Evolutionary conservation across 2,888 invertebrate genomes (phyloP).

Genomic region (Melipona beecheii): DNA sequence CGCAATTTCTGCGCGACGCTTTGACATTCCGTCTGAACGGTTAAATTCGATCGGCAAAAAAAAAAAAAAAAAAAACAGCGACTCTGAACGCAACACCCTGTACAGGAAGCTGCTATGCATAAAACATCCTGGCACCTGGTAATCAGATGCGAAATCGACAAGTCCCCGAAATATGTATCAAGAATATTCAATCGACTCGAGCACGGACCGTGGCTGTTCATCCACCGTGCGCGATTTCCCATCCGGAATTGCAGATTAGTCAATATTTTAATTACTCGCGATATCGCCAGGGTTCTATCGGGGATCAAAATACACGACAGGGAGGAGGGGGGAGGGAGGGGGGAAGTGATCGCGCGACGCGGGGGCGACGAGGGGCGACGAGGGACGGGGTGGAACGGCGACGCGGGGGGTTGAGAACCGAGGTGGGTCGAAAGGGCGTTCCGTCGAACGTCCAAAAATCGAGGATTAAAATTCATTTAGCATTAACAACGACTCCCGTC

Average conservation of each 20-base stretch:
- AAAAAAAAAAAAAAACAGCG: too few species aligned
- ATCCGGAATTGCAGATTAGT: constrained; percentile 36
- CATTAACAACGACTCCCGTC: constrained; percentile 68
- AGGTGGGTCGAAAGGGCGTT: constrained; percentile 37
- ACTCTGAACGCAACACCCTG: background rate
- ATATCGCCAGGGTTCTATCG: background rate
- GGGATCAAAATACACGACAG: background rate
- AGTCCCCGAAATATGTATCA: constrained; percentile 25
- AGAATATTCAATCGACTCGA: constrained; percentile 12
- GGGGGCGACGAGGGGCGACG: background rate
- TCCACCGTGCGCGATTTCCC: constrained; percentile 23
- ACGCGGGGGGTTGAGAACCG: background rate
- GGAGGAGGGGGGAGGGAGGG: background rate
- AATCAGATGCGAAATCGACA: constrained; percentile 12
- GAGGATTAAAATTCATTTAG: constrained; percentile 64
- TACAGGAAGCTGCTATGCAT: background rate
- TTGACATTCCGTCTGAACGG: background rate
- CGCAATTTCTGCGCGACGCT: background rate
- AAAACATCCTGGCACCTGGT: constrained; percentile 4
- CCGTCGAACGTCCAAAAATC: constrained; percentile 52
- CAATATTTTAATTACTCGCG: constrained; percentile 52
- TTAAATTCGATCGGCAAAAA: background rate
- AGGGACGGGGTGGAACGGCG: background rate
- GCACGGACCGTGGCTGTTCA: background rate
- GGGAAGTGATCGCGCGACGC: too few species aligned